phyloP scores from a whole-genome alignment of 2,113 vertebrate species.

The Mionectes macconnelli region DNA sequence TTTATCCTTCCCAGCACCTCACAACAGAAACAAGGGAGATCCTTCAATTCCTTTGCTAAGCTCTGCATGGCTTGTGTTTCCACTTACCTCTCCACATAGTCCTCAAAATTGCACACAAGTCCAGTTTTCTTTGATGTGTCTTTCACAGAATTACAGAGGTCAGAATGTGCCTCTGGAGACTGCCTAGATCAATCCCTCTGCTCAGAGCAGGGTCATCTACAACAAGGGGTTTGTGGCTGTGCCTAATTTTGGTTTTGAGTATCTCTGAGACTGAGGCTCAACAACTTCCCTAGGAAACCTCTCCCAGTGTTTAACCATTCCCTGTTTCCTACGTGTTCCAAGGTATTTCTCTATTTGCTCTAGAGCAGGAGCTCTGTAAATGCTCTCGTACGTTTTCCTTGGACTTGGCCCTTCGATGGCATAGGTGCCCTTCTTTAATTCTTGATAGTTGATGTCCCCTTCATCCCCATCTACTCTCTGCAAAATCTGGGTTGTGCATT shows the following conservation, averaged over 20 bases:
- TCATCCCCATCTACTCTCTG: not conserved
- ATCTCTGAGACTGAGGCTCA: not conserved
- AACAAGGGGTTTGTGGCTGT: not conserved
- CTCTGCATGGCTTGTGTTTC: not conserved
- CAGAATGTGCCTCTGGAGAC: not conserved
- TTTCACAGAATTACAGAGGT: not conserved
- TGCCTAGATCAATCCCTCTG: not conserved
- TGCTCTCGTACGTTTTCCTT: not conserved
- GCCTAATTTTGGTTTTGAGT: not conserved
- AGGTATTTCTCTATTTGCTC: not conserved
- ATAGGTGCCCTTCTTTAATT: not conserved
- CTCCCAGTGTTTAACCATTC: not conserved
- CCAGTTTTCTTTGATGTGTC: not conserved
- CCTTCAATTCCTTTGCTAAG: not conserved
- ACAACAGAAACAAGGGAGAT: not conserved
- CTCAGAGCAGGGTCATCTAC: not conserved
- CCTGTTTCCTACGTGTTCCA: not conserved
- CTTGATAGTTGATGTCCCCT: not conserved
- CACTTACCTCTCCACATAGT: not conserved
- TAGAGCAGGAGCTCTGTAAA: not conserved
- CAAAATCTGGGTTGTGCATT: not conserved
- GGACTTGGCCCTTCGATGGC: not conserved
- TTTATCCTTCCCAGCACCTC: not conserved
- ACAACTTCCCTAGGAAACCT: not conserved
- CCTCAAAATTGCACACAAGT: not conserved